Evolutionary conservation across 2,113 vertebrate species (phyloP).

Genomic region (Haemorhous mexicanus): DNA sequence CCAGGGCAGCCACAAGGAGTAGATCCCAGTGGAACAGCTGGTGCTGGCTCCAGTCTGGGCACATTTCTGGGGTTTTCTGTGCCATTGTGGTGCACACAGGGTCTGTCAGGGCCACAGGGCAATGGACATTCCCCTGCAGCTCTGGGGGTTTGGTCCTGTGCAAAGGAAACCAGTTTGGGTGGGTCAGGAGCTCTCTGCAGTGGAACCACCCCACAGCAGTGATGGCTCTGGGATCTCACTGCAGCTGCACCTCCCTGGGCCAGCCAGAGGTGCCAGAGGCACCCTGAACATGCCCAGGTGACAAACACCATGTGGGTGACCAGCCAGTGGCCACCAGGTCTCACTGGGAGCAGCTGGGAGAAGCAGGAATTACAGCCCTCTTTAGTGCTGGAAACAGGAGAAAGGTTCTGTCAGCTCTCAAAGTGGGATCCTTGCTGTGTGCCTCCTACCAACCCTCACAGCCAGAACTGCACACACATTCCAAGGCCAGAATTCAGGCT

Average conservation of each 20-base stretch:
- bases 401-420: neutral
- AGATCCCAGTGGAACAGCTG: neutral
- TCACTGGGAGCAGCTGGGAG: neutral
- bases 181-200: neutral
- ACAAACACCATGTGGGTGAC: neutral
- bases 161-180: neutral
- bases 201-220: neutral
- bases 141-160: neutral
- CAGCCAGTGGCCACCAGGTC: neutral
- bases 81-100: neutral
- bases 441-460: neutral
- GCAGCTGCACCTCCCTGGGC: neutral
- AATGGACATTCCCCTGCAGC: neutral
- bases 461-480: neutral
- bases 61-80: neutral
- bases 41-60: neutral
- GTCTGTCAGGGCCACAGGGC: neutral
- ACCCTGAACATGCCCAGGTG: neutral
- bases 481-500: neutral
- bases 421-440: neutral
- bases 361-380: neutral
- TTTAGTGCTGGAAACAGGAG: neutral
- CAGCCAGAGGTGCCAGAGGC: neutral
- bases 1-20: neutral
- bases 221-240: neutral